Percentiles rank a stretch among this genome's conserved stretches.
Conservation (phyloP, 2,797 vertebrate species). For the Tadarida brasiliensis region DNA sequence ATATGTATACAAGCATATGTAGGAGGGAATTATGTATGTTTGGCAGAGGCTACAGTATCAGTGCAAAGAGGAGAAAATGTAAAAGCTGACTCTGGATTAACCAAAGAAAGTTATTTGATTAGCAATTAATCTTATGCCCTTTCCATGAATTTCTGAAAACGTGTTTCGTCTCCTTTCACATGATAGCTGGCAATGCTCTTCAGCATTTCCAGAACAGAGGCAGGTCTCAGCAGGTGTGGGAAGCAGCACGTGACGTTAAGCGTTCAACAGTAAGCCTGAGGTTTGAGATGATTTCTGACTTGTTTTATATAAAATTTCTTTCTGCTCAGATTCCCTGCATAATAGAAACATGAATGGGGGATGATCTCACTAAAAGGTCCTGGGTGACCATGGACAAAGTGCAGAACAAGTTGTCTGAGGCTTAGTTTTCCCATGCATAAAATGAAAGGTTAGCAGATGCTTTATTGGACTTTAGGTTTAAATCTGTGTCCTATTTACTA, state of each 20-base stretch:
- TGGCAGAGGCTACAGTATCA: neutral
- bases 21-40: neutral
- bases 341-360: conserved; percentile 13
- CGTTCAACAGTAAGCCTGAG: neutral
- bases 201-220: neutral
- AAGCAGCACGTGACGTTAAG: conserved; percentile 18
- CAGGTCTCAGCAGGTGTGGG: neutral
- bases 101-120: neutral
- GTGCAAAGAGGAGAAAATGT: neutral
- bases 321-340: neutral
- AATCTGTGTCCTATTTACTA: conserved; percentile 19
- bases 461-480: neutral
- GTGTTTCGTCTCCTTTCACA: neutral
- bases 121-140: neutral
- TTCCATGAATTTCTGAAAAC: neutral
- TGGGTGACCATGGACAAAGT: neutral
- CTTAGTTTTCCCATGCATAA: conserved; percentile 18
- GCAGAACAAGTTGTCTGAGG: neutral
- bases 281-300: neutral
- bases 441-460: neutral
- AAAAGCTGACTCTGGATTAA: conserved; percentile 12
- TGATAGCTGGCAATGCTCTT: neutral
- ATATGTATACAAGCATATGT: neutral
- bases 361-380: neutral
- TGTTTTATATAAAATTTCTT: neutral